These are phyloP conservation scores for Dreissena rostriformis DNA, from an alignment of 1,140 invertebrate genomes.

Conservation along the genomic window DNA sequence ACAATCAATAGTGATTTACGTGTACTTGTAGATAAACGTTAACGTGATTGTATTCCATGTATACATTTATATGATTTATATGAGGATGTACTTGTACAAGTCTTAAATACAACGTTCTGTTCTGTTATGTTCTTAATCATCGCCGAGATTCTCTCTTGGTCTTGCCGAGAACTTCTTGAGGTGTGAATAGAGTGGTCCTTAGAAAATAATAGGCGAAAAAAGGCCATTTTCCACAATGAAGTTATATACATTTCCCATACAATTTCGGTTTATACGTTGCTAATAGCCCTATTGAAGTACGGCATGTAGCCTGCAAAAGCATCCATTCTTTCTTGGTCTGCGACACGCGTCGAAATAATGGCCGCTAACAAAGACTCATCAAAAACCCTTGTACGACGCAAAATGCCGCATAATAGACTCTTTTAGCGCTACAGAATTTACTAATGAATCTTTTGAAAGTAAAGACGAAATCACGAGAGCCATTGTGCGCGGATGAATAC, in stretches of 20 bases:
- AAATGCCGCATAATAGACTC: conserved; percentile 53
- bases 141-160: no score
- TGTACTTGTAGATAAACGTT: no score
- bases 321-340: conserved; percentile 45
- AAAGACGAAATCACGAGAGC: conserved; percentile 47
- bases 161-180: background rate
- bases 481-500: conserved; percentile 42
- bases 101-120: no score
- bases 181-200: conserved; percentile 35
- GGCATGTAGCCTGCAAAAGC: conserved; percentile 42
- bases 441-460: conserved; percentile 58
- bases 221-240: conserved; percentile 49
- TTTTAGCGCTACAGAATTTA: conserved; percentile 30
- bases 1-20: no score
- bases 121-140: no score
- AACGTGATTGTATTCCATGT: no score
- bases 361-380: conserved; percentile 52
- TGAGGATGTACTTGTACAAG: no score
- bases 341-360: conserved; percentile 35
- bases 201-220: conserved; percentile 36
- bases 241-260: conserved; percentile 49
- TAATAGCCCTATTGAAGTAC: conserved; percentile 51
- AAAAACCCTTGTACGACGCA: conserved; percentile 43
- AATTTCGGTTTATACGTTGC: conserved; percentile 52
- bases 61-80: no score